A percentile compares a stretch with the other conserved stretches of the same genome.
Evolutionary conservation across 2,888 invertebrate genomes (phyloP).

Genomic region (Caprella mutica): DNA sequence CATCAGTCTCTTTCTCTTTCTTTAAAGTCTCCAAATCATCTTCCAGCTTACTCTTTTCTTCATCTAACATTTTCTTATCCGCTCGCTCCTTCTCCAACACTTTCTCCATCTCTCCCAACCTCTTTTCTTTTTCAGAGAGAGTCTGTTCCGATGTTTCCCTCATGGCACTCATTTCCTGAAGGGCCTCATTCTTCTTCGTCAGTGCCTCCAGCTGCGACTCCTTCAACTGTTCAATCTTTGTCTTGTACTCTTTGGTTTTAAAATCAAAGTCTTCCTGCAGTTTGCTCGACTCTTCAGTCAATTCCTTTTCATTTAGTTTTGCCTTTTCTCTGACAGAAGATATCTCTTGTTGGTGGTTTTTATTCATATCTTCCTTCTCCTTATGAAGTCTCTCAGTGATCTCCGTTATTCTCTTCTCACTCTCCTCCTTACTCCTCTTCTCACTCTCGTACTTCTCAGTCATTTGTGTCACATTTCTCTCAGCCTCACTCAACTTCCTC

Average conservation of each 20-base stretch:
- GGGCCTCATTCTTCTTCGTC: not conserved
- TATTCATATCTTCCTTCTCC: too few species aligned
- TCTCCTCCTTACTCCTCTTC: not conserved
- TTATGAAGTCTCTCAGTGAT: too few species aligned
- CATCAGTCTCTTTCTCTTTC: not conserved
- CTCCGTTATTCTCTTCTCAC: not conserved
- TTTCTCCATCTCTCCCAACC: not conserved
- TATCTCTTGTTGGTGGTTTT: too few species aligned
- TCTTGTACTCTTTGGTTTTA: too few species aligned
- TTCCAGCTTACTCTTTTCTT: slow-evolving; percentile 3
- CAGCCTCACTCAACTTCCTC: not conserved
- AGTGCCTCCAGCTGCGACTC: not conserved
- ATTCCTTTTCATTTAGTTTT: too few species aligned
- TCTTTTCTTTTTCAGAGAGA: not conserved
- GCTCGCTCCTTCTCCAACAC: not conserved
- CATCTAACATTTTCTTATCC: not conserved
- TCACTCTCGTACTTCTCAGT: not conserved
- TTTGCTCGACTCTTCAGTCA: too few species aligned
- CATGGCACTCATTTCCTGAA: not conserved
- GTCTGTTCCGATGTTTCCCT: not conserved
- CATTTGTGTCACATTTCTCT: not conserved
- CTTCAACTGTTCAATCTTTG: not conserved
- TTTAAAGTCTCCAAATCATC: not conserved
- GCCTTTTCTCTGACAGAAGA: too few species aligned
- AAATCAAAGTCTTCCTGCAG: too few species aligned